Evolutionary conservation across 2,888 invertebrate species (phyloP).

Genomic region (Ormia ochracea): DNA sequence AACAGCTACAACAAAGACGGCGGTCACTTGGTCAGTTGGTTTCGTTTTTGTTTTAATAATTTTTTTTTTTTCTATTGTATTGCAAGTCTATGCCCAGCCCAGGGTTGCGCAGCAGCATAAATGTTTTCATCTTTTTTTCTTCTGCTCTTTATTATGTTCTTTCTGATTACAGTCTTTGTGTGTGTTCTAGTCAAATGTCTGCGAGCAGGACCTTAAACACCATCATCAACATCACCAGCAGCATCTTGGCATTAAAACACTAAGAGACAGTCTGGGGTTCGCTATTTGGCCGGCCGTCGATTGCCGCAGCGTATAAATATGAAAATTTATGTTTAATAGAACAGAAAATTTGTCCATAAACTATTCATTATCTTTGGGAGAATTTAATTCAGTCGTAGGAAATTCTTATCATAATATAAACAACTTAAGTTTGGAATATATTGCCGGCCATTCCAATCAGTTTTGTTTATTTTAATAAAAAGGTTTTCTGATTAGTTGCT

Average conservation of each 20-base stretch:
- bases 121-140: background rate
- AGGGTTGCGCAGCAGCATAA: background rate
- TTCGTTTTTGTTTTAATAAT: background rate
- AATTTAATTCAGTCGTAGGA: slow-evolving; percentile 40
- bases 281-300: background rate
- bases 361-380: slow-evolving; percentile 40
- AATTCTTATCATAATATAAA: slow-evolving; percentile 35
- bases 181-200: slow-evolving; percentile 35
- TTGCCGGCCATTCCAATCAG: background rate
- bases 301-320: background rate
- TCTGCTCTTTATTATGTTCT: slow-evolving; percentile 8
- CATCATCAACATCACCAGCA: slow-evolving; percentile 2
- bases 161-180: slow-evolving; percentile 46
- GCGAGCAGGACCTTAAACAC: slow-evolving; percentile 31
- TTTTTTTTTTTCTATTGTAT: no score
- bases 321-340: slow-evolving; percentile 21
- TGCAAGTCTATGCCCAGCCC: slow-evolving; percentile 1
- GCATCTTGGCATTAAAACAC: background rate
- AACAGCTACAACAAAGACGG: slow-evolving; percentile 12
- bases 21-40: slow-evolving; percentile 61
- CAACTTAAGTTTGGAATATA: slow-evolving; percentile 4
- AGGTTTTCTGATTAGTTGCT: background rate
- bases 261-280: background rate
- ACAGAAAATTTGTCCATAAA: slow-evolving; percentile 45
- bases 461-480: background rate